Evolutionary conservation across 2,888 invertebrate species (phyloP).

Genomic region (Melanostoma mellinum): DNA sequence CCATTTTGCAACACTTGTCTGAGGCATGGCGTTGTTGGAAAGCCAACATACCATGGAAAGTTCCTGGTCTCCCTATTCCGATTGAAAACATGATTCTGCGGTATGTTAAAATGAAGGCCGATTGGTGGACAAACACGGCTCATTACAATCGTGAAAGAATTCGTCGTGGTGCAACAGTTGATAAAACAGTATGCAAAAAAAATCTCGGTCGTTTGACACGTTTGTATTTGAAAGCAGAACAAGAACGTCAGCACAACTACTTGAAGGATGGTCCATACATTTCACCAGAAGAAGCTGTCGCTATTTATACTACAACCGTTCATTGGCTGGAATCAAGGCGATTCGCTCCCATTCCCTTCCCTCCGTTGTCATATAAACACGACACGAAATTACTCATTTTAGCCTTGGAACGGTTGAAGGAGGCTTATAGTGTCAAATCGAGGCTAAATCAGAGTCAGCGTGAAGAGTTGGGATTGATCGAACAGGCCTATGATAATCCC

Average conservation of each 20-base stretch:
- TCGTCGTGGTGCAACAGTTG: conserved; percentile 99
- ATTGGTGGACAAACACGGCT: conserved; percentile 99
- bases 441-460: conserved; percentile 98
- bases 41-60: conserved; percentile 99
- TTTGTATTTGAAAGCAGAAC: conserved; percentile 98
- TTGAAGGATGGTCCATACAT: conserved; percentile 99
- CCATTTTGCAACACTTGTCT: conserved; percentile 98
- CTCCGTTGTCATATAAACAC: conserved; percentile 99
- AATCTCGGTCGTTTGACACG: conserved; percentile 98
- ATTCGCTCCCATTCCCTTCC: conserved; percentile 99
- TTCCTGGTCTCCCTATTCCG: conserved; percentile 98
- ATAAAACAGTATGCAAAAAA: conserved; percentile 99
- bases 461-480: conserved; percentile 98
- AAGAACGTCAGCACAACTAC: conserved; percentile 99
- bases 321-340: conserved; percentile 99
- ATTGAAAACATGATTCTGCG: conserved; percentile 99
- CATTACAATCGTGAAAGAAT: conserved; percentile 99
- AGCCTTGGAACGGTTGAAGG: conserved; percentile 97
- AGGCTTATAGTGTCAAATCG: conserved; percentile 99
- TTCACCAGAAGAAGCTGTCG: conserved; percentile 99
- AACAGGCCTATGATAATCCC: conserved; percentile 99
- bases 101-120: conserved; percentile 99
- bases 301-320: conserved; percentile 99
- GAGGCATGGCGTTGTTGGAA: conserved; percentile 99
- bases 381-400: conserved; percentile 99